A percentile compares a stretch with the other conserved stretches of the same genome.
phyloP scores from a whole-genome alignment of 30 jellyfish, hydroid and myxozoan species.

The Aurelia aurita complex sp. Pacific region DNA sequence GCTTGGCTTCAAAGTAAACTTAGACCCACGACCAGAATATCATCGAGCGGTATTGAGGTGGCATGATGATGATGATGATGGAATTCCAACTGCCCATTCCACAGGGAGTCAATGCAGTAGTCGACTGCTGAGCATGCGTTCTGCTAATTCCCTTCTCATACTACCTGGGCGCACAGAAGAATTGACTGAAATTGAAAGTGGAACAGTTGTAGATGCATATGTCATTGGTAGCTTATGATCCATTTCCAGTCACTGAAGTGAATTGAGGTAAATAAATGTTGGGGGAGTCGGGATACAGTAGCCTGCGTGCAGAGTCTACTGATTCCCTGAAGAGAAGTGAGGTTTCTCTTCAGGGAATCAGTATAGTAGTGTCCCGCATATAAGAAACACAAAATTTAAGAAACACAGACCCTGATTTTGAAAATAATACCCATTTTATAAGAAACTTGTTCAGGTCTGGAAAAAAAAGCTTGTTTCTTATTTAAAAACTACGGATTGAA shows the following conservation, averaged over 20 bases:
- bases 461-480: too few species aligned
- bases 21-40: conserved; percentile 96
- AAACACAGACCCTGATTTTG: too few species aligned
- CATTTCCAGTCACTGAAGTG: neutral
- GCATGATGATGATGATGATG: conserved; percentile 60
- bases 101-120: conserved; percentile 99
- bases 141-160: conserved; percentile 85
- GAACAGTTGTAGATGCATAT: conserved; percentile 64
- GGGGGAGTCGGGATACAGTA: too few species aligned
- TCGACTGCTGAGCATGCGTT: conserved; percentile 95
- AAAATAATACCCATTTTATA: too few species aligned
- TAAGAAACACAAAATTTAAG: too few species aligned
- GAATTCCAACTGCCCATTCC: conserved; percentile 83
- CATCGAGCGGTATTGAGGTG: conserved; percentile 88
- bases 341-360: too few species aligned
- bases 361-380: too few species aligned
- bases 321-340: too few species aligned
- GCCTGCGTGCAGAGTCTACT: too few species aligned
- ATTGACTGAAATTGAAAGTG: conserved; percentile 30
- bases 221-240: conserved; percentile 24
- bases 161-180: conserved; percentile 74
- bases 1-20: conserved; percentile 79
- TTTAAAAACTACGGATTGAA: too few species aligned
- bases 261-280: too few species aligned
- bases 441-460: too few species aligned